A percentile compares a stretch with the other conserved stretches of the same genome.
Conservation (phyloP, 2,797 vertebrate species). For the Streptopelia turtur region DNA sequence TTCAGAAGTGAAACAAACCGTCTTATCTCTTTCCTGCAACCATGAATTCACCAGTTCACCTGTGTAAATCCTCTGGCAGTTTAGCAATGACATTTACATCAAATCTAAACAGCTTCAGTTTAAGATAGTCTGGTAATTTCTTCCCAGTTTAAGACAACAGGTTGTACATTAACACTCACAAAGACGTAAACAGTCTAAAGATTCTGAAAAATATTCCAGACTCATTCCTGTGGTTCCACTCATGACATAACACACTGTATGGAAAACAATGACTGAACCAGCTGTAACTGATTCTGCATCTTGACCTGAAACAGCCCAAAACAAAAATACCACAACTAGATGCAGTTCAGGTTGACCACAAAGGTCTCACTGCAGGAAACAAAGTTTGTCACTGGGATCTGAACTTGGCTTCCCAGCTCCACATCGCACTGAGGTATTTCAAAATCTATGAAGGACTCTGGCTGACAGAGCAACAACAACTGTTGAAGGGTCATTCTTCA, state of each 20-base stretch:
- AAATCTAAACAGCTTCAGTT: not conserved
- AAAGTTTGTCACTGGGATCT: not conserved
- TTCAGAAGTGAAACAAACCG: not conserved
- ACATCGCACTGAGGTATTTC: fast-evolving
- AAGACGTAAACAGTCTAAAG: not conserved
- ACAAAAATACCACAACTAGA: fast-evolving
- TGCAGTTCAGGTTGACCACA: not conserved
- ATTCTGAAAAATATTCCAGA: not conserved
- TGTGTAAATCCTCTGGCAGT: not conserved
- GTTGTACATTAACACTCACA: not conserved
- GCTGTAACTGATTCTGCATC: not conserved
- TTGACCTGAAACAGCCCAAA: not conserved
- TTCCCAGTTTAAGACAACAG: not conserved
- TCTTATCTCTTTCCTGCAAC: not conserved
- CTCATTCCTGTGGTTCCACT: not conserved
- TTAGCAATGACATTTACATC: not conserved
- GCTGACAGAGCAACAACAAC: not conserved
- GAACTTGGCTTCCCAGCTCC: not conserved
- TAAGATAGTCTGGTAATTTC: not conserved
- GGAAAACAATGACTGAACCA: not conserved
- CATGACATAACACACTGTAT: too few relatives aligned
- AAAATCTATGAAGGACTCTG: not conserved
- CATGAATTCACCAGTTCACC: not conserved
- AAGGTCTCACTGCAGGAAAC: not conserved
- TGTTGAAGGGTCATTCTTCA: too few relatives aligned